Percentiles rank a stretch among this genome's conserved stretches.
phyloP scores from a whole-genome alignment of 2,888 invertebrate genomes.

The Trachelus tabidus region DNA sequence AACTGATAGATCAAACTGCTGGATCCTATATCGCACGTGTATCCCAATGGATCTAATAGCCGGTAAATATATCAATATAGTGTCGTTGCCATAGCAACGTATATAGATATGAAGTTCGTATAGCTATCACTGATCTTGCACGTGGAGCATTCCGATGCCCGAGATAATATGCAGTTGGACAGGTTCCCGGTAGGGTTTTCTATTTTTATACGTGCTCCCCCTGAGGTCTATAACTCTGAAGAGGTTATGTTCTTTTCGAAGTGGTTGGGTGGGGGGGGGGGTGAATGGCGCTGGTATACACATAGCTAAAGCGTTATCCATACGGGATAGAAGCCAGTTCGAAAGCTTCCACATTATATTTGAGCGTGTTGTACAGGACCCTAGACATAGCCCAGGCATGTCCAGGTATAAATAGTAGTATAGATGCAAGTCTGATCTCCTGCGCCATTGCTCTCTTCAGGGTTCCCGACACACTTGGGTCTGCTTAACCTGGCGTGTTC shows the following conservation, averaged over 20 bases:
- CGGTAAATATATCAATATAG: neutral
- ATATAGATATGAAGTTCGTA: neutral
- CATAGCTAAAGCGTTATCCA: neutral
- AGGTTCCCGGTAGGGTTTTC: slow-evolving; percentile 53
- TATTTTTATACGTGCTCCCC: slow-evolving; percentile 47
- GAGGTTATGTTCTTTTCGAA: slow-evolving; percentile 1
- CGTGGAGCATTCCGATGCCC: slow-evolving; percentile 51
- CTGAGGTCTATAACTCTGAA: slow-evolving; percentile 26
- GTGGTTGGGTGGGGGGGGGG: neutral
- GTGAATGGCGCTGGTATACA: neutral
- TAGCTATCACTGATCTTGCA: neutral
- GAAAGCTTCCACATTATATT: neutral
- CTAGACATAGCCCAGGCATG: neutral
- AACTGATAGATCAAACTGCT: neutral
- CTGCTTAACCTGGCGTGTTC: slow-evolving; percentile 19
- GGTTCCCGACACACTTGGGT: neutral
- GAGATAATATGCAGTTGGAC: slow-evolving; percentile 55
- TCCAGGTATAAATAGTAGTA: neutral
- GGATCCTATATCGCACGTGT: neutral
- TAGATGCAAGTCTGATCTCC: neutral
- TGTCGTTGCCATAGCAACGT: neutral
- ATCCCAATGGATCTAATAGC: neutral
- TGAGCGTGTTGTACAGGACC: neutral
- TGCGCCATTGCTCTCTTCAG: neutral
- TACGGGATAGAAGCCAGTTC: neutral